phyloP scores from a whole-genome alignment of 2,797 vertebrate species.

The Cygnus olor region DNA sequence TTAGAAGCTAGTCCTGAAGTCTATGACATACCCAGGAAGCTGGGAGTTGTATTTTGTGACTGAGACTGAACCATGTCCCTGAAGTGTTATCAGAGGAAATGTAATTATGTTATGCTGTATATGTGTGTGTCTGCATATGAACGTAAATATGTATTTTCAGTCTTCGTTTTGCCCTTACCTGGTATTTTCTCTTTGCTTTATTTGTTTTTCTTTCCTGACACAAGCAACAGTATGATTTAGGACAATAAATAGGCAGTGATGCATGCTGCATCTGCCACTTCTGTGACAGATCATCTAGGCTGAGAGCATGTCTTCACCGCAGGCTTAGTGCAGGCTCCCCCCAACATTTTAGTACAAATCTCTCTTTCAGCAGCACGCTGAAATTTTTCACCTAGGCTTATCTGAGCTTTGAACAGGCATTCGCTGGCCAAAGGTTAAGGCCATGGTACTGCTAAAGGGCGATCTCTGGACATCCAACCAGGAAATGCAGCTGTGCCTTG shows the following conservation, averaged over 20 bases:
- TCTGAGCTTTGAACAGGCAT: neutral
- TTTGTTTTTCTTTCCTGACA: neutral
- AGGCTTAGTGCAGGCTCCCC: neutral
- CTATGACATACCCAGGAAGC: neutral
- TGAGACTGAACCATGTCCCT: neutral
- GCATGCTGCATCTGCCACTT: neutral
- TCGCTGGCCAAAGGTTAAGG: neutral
- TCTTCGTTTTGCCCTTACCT: neutral
- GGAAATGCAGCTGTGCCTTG: accelerated
- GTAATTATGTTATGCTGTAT: neutral
- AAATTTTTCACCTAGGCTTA: neutral
- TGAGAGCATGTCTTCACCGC: neutral
- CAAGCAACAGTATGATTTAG: neutral
- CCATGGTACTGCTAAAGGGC: neutral
- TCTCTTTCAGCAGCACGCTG: neutral
- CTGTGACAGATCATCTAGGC: neutral
- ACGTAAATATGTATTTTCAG: neutral
- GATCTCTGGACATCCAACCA: accelerated
- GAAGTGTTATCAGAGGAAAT: neutral
- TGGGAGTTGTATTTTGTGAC: neutral
- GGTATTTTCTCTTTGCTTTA: neutral
- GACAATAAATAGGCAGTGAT: neutral
- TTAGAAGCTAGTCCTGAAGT: neutral
- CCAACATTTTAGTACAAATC: neutral
- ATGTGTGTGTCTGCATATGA: neutral